A percentile compares a stretch with the other conserved stretches of the same genome.
These are phyloP conservation scores for Stenurella melanura DNA, from an alignment of 2,888 invertebrate species.

Conservation along the genomic window DNA sequence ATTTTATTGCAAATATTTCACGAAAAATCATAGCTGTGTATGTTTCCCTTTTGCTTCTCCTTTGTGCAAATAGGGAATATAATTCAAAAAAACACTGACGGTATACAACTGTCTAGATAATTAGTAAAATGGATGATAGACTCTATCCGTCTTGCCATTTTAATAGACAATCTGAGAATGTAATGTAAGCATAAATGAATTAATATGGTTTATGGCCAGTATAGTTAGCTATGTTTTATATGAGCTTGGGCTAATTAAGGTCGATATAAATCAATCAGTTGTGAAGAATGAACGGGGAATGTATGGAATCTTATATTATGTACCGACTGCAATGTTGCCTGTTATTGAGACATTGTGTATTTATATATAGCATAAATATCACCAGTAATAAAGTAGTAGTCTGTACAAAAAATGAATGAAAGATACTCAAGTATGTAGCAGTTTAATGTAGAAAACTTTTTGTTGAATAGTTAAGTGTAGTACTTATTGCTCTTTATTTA, in stretches of 20 bases:
- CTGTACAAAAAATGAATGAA: neutral
- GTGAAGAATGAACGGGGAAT: slow-evolving; percentile 13
- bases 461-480: neutral
- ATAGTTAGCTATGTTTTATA: slow-evolving; percentile 18
- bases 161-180: slow-evolving; percentile 26
- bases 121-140: slow-evolving; percentile 19
- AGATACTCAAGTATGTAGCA: neutral
- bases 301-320: slow-evolving; percentile 5
- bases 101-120: slow-evolving; percentile 18
- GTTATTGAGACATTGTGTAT: neutral
- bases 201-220: slow-evolving; percentile 22
- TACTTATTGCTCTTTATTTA: too few species aligned
- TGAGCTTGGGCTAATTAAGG: slow-evolving; percentile 19
- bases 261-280: slow-evolving; percentile 18
- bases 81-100: neutral
- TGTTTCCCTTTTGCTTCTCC: slow-evolving; percentile 3
- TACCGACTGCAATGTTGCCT: neutral
- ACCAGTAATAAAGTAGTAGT: neutral
- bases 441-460: neutral
- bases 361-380: neutral
- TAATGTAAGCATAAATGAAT: slow-evolving; percentile 20
- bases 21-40: too few species aligned
- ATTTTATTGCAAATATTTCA: too few species aligned
- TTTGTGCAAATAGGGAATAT: slow-evolving; percentile 9
- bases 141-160: slow-evolving; percentile 15